phyloP scores from a whole-genome alignment of 2,113 vertebrate species.

The Megaceryle torquata region DNA sequence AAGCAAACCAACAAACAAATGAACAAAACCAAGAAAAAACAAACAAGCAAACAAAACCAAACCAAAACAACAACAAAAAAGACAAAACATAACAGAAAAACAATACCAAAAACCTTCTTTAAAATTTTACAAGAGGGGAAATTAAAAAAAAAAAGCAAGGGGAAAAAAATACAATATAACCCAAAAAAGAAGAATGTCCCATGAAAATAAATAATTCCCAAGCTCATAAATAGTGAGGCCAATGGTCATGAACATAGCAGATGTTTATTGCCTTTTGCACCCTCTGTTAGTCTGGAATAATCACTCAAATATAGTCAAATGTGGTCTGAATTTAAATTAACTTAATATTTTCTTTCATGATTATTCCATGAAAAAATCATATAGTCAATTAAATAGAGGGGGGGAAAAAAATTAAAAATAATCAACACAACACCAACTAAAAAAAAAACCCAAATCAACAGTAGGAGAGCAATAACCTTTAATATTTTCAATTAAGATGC shows the following conservation, averaged over 20 bases:
- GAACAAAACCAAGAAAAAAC: no score
- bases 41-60: no score
- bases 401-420: background rate
- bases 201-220: constrained; percentile 72
- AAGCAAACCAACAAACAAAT: no score
- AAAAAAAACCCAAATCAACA: constrained; percentile 3
- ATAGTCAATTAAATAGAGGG: constrained; percentile 72
- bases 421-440: background rate
- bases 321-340: constrained; percentile 77
- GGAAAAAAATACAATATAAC: background rate
- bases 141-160: constrained; percentile 19
- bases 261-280: constrained; percentile 72
- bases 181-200: constrained; percentile 56
- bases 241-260: constrained; percentile 72
- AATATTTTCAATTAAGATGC: constrained; percentile 85
- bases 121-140: constrained; percentile 1
- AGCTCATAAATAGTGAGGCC: constrained; percentile 70
- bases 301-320: constrained; percentile 76
- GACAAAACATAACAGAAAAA: background rate
- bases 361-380: constrained; percentile 75
- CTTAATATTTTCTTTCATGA: constrained; percentile 74
- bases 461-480: constrained; percentile 76
- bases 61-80: no score
- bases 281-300: constrained; percentile 75
- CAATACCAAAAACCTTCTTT: background rate